A percentile compares a stretch with the other conserved stretches of the same genome.
Evolutionary conservation across 2,888 invertebrate genomes (phyloP).

Genomic region (Gandaritis pyraliata): DNA sequence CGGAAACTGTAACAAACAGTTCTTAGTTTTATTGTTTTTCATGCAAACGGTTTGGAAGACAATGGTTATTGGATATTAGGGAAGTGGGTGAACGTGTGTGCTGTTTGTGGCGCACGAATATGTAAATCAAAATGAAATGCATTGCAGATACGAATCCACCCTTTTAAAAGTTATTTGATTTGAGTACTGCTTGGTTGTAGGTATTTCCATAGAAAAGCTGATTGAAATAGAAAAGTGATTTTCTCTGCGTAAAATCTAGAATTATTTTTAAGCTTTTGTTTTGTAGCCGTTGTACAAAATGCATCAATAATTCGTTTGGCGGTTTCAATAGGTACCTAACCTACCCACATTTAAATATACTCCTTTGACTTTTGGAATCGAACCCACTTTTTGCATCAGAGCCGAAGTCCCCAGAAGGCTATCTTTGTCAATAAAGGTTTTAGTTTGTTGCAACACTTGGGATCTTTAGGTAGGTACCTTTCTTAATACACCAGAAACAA

Average conservation of each 20-base stretch:
- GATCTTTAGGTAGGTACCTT: too few species aligned
- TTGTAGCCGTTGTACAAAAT: too few species aligned
- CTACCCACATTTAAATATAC: too few species aligned
- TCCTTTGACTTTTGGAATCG: too few species aligned
- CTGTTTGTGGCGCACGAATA: conserved; percentile 31
- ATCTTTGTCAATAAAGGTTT: neutral
- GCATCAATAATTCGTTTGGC: too few species aligned
- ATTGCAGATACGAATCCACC: conserved; percentile 29
- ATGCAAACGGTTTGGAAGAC: conserved; percentile 51
- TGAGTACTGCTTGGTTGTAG: conserved; percentile 12
- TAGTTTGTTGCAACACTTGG: neutral
- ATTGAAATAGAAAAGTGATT: neutral
- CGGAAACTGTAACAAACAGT: conserved; percentile 30
- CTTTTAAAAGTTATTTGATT: conserved; percentile 16
- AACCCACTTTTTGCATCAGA: too few species aligned
- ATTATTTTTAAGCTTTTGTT: too few species aligned
- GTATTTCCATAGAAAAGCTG: neutral
- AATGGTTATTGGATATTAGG: conserved; percentile 45
- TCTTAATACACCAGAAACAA: too few species aligned
- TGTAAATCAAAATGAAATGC: conserved; percentile 39
- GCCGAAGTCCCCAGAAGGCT: too few species aligned
- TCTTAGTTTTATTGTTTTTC: conserved; percentile 63
- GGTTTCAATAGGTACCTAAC: too few species aligned
- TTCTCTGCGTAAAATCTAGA: too few species aligned
- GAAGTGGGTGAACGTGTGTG: conserved; percentile 40